Conservation (phyloP, 2,113 vertebrate genomes). For the Pterophyllum scalare region DNA sequence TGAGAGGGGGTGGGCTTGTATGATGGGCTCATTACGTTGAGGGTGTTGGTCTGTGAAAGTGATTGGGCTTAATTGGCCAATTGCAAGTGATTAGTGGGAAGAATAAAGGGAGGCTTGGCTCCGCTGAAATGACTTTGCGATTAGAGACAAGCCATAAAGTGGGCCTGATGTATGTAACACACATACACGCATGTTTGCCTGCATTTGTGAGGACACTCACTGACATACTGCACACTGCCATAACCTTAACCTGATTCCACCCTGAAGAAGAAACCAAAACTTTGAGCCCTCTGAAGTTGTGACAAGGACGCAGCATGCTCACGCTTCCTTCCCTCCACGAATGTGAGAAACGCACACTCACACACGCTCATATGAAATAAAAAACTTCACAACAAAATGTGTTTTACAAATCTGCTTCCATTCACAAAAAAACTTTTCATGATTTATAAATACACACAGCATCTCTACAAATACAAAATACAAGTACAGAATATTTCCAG, state of each 20-base stretch:
- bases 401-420: background rate
- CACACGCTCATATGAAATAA: background rate
- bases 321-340: background rate
- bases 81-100: constrained; percentile 53
- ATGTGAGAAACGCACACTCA: background rate
- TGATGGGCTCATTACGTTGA: constrained; percentile 40
- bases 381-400: background rate
- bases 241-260: background rate
- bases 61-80: constrained; percentile 62
- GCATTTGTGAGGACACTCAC: background rate
- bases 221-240: background rate
- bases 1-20: constrained; percentile 17
- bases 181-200: background rate
- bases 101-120: constrained; percentile 37
- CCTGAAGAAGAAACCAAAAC: background rate
- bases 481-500: too few species aligned
- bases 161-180: background rate
- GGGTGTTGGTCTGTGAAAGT: constrained; percentile 54
- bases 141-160: constrained; percentile 33
- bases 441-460: too few species aligned
- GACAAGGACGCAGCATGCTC: background rate
- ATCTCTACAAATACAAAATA: background rate
- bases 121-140: constrained; percentile 23
- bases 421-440: background rate
- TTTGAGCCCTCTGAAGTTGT: background rate